Percentiles rank a stretch among this genome's conserved stretches.
Evolutionary conservation across 2,113 vertebrate genomes (phyloP).

Genomic region (Bothrops jararaca): DNA sequence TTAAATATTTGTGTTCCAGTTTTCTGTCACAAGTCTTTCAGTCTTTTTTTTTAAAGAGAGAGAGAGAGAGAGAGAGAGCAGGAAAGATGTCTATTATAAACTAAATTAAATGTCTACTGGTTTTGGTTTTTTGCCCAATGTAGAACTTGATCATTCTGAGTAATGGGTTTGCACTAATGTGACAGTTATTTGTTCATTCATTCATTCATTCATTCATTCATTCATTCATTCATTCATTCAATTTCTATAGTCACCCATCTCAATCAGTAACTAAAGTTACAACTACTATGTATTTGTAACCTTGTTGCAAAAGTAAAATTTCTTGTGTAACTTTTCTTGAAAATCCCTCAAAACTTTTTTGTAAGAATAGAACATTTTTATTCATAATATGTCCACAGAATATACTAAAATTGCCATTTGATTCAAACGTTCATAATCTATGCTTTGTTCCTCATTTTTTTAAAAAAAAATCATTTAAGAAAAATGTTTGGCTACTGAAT

Average conservation of each 20-base stretch:
- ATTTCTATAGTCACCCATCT: neutral
- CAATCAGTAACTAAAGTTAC: neutral
- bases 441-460: neutral
- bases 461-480: too few species aligned
- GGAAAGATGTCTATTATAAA: too few species aligned
- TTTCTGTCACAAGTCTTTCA: too few species aligned
- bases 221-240: too few species aligned
- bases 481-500: neutral
- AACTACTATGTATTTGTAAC: neutral
- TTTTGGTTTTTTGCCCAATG: neutral
- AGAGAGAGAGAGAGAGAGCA: too few species aligned
- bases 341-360: neutral
- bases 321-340: neutral
- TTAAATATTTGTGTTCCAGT: too few species aligned
- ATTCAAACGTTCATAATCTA: neutral
- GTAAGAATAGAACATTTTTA: neutral
- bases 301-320: neutral
- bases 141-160: neutral
- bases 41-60: too few species aligned
- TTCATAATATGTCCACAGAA: neutral
- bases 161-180: neutral
- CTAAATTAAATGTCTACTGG: too few species aligned
- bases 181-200: neutral
- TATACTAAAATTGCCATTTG: neutral
- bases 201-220: too few species aligned